Conservation (phyloP, 2,797 vertebrate species). For the Peromyscus eremicus region DNA sequence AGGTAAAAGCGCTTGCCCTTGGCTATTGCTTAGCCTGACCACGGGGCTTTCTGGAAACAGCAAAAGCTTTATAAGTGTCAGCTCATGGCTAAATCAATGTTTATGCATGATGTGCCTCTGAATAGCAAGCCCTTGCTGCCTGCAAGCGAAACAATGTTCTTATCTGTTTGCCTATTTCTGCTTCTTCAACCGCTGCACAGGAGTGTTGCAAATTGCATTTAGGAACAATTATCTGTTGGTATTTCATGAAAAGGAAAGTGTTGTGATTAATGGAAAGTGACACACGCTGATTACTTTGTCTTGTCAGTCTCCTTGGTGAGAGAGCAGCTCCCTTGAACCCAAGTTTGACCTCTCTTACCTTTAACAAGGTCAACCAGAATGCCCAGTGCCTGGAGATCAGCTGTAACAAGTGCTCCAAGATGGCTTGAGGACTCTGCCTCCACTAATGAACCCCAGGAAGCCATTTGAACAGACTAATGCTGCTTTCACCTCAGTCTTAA, state of each 20-base stretch:
- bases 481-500: constrained; percentile 88
- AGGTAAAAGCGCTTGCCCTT: constrained; percentile 87
- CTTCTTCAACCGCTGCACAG: constrained; percentile 86
- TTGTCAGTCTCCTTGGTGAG: constrained; percentile 86
- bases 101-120: constrained; percentile 91
- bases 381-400: constrained; percentile 86
- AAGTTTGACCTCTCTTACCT: constrained; percentile 89
- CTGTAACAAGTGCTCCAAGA: constrained; percentile 78
- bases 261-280: constrained; percentile 93
- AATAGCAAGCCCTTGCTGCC: constrained; percentile 91
- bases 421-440: constrained; percentile 79
- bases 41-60: constrained; percentile 87
- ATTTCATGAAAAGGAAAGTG: constrained; percentile 90
- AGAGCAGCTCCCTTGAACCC: constrained; percentile 84
- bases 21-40: constrained; percentile 87
- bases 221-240: constrained; percentile 90
- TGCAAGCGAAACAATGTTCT: constrained; percentile 90
- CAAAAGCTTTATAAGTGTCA: constrained; percentile 88
- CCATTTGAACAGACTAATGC: constrained; percentile 85
- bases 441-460: constrained; percentile 85
- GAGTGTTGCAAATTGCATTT: constrained; percentile 90
- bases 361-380: constrained; percentile 88
- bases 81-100: constrained; percentile 91
- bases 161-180: constrained; percentile 90
- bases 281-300: constrained; percentile 89